Conservation (phyloP, 1,140 invertebrate species). For the Coenobita brevimanus region DNA sequence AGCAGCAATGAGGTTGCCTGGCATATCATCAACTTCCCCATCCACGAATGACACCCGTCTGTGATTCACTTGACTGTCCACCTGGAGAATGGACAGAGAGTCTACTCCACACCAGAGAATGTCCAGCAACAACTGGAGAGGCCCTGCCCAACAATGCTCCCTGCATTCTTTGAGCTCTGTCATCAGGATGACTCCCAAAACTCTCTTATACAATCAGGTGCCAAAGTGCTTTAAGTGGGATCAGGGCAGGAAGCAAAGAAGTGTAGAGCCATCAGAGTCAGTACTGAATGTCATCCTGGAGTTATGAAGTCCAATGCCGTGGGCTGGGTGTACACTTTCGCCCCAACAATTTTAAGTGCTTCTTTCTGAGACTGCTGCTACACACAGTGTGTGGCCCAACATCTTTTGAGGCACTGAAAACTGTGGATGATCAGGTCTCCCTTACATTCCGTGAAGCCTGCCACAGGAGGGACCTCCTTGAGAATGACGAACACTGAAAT, state of each 20-base stretch:
- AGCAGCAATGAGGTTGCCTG: no score
- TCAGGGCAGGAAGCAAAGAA: background rate
- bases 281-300: background rate
- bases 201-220: background rate
- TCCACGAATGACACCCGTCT: background rate
- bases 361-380: background rate
- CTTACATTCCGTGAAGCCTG: background rate
- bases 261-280: background rate
- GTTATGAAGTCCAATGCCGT: background rate
- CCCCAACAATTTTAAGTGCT: background rate
- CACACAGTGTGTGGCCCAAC: background rate
- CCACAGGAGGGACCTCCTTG: background rate
- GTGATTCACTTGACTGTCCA: background rate
- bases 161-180: background rate
- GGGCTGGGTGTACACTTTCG: background rate
- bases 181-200: background rate
- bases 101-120: background rate
- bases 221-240: background rate
- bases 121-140: background rate
- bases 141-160: background rate
- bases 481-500: background rate
- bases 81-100: background rate
- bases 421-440: background rate
- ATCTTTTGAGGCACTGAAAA: background rate
- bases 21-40: no score